Evolutionary conservation across 1,140 invertebrate genomes (phyloP), one percentile per base, ranked within the genome.

Genomic region (Cryptotermes secundus): DNA sequence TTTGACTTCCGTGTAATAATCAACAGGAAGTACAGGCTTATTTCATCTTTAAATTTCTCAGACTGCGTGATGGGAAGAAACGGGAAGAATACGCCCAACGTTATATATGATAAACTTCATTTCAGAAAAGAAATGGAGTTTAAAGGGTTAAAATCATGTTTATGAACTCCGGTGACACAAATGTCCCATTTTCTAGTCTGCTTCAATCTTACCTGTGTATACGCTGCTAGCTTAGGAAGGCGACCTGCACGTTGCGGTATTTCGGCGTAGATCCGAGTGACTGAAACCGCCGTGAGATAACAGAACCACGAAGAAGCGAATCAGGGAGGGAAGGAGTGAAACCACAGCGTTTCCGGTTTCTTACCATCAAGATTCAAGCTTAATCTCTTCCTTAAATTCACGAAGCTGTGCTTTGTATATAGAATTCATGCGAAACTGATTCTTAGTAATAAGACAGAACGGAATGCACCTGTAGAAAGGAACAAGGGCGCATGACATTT

Each of bases 341-440:
- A 72, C 59, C 59, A n/a, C 59, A 72, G 59, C 0, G 59, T 72
- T 72, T 72, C 59, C 59, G 59, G 59, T 72, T 72, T 72, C 59
- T 72, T 31, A 1, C 59, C 59, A 72, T n/a, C 59, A 72, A 72
- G 59, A 59, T 59, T 59, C 1, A 59, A 22, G 22, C 26, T 6
- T n/a, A n/a, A n/a, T n/a, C n/a, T n/a, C n/a, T n/a, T n/a, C 59
- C 2, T n/a, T n/a, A 72, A 31, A n/a, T 31, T 72, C 26, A 72
- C 2, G 59, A 7, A 1, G 9, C n/a, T 31, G 59, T 72, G n/a
- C 14, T 72, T 72, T 49, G 26, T 72, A 72, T 26, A 72, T n/a
- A 31, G 19, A 72, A 14, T 72, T 10, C 59, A 31, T 0, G 59
- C 59, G 31, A 72, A n/a, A 72, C 26, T 72, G 59, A 72, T 7